Evolutionary conservation across 2,113 vertebrate genomes (phyloP).

Genomic region (Phylloscopus trochilus): DNA sequence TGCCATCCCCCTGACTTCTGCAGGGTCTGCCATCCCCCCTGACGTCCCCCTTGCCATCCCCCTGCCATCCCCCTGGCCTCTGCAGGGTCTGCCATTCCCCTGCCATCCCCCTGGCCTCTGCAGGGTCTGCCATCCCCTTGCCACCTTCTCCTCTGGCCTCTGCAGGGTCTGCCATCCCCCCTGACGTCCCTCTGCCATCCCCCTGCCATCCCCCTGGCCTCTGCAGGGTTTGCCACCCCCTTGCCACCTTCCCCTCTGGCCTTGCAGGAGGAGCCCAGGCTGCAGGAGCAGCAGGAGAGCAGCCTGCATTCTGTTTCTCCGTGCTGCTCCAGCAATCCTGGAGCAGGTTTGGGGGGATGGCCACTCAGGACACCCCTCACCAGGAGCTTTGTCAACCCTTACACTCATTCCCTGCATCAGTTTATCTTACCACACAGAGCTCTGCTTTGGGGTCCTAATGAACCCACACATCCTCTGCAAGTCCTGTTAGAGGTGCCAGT

Average conservation of each 20-base stretch:
- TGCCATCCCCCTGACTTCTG: not conserved
- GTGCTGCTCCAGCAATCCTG: rapidly evolving
- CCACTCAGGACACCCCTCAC: rapidly evolving
- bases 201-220: not conserved
- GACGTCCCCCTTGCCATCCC: not conserved
- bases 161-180: not conserved
- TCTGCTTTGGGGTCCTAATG: not conserved
- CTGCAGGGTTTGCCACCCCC: not conserved
- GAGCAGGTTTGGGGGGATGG: not conserved
- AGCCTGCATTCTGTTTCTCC: not conserved
- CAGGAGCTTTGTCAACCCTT: not conserved
- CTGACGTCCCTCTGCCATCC: no score
- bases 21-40: not conserved
- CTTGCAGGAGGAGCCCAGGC: not conserved
- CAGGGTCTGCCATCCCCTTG: no score
- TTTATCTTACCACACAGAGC: rapidly evolving
- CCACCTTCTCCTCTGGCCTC: no score
- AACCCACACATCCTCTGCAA: not conserved
- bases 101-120: not conserved
- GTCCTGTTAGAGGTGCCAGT: not conserved
- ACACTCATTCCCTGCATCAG: rapidly evolving
- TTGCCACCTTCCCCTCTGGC: not conserved
- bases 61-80: not conserved
- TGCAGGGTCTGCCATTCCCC: not conserved
- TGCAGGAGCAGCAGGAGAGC: not conserved